Evolutionary conservation across 2,888 invertebrate genomes (phyloP), one percentile per base, ranked within the genome.

Genomic region (Cloeon dipterum): DNA sequence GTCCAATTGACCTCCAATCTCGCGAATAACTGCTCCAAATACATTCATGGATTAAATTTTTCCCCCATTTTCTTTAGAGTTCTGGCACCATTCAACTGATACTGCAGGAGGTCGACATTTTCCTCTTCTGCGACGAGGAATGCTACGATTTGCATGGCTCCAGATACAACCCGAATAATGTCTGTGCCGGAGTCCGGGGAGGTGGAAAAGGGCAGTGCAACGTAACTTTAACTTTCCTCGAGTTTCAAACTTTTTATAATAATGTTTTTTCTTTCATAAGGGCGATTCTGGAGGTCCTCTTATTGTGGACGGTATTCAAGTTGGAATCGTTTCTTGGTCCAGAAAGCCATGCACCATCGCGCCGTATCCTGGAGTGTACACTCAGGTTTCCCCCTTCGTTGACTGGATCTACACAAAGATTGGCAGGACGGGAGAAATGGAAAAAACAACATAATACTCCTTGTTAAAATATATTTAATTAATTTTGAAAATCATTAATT

Each of bases 61-160:
- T n/a, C n/a, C n/a, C n/a, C n/a, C n/a, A n/a, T n/a, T n/a, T n/a
- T n/a, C n/a, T n/a, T n/a, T n/a, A n/a, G n/a, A n/a, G n/a, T n/a
- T n/a, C n/a, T 10, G 57, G 56, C 14, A 41, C 40, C 14, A 45
- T 55, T 7, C 55, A 56, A 40, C 42, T 42, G 10, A 42, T 48
- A 16, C 42, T 61, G 20, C 58, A 60, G 40, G 52, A 54, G 42
- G 61, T 56, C 2, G 45, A 52, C 10, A 44, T 61, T 20, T 48
- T 52, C 34, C 46, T 52, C 14, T 58, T 54, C 38, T 47, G 53
- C 8, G 53, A 59, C 38, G 49, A 47, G 13, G 55, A 55, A 40
- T 61, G 61, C 43, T 48, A 47, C 13, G 41, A 43, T 4, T 48
- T 49, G 0, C 55, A 57, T 37, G 16, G 18, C 5, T 17, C 7